phyloP scores from a whole-genome alignment of 2,888 invertebrate genomes.

The Drosophila pseudotakahashii region DNA sequence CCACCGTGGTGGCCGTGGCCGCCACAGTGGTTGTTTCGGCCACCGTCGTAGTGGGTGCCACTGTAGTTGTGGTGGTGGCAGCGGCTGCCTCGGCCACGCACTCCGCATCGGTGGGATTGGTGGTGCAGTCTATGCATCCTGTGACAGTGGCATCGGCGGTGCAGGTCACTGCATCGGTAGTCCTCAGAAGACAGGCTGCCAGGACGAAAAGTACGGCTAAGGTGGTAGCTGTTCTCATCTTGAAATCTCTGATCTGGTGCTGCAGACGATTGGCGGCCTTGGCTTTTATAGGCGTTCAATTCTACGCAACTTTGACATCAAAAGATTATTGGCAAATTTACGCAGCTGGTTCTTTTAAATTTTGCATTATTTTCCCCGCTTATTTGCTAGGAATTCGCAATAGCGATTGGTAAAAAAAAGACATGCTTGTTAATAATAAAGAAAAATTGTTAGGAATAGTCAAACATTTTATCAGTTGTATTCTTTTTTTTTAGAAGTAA shows the following conservation, averaged over 20 bases:
- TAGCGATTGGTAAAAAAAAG: background rate
- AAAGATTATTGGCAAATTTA: constrained; percentile 29
- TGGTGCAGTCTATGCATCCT: constrained; percentile 14
- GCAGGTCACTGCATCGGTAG: constrained; percentile 24
- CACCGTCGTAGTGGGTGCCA: background rate
- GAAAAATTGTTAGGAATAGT: too few relatives aligned
- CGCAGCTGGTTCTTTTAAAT: constrained; percentile 13
- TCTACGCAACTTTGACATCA: background rate
- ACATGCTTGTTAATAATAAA: too few relatives aligned
- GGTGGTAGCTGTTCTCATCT: constrained; percentile 8
- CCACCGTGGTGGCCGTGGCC: background rate
- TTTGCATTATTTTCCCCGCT: background rate
- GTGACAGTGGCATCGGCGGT: constrained; percentile 16
- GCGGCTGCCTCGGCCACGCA: constrained; percentile 30
- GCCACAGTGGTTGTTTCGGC: background rate
- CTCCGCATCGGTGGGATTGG: constrained; percentile 7
- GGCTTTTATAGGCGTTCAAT: constrained; percentile 21
- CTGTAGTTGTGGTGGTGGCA: background rate
- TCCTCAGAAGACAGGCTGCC: background rate
- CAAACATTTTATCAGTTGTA: too few relatives aligned
- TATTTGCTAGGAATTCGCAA: constrained; percentile 14
- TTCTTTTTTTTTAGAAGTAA: too few relatives aligned
- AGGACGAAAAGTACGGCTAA: background rate
- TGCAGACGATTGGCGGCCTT: background rate
- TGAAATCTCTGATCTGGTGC: background rate